Conservation (phyloP, 2,113 vertebrate species). For the Ceyx margarethae region DNA sequence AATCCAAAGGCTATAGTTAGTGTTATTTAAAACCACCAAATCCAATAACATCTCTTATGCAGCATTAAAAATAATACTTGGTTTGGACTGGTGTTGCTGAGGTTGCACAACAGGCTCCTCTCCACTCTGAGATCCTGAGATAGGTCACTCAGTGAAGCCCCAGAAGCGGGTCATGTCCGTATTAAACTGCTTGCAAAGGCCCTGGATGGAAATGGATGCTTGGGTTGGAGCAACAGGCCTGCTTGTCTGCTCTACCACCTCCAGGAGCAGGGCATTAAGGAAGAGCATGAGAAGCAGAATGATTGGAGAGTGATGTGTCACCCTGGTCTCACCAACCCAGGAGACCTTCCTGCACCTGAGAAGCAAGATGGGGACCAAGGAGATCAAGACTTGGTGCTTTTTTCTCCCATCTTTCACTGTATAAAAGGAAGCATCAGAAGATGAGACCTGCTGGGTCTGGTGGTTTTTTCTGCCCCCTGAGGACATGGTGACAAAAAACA, state of each 20-base stretch:
- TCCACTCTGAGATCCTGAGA: background rate
- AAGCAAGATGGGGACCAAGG: background rate
- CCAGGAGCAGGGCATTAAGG: background rate
- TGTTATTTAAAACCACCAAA: background rate
- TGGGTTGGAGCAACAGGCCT: accelerated
- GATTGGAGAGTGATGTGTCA: background rate
- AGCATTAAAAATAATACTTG: background rate
- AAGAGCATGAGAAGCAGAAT: background rate
- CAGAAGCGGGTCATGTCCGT: accelerated
- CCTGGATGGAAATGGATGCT: background rate
- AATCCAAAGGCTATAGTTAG: background rate
- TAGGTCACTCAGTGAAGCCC: background rate
- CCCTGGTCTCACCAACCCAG: background rate
- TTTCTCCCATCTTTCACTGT: background rate
- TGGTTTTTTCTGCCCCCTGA: background rate
- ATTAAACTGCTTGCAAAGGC: background rate
- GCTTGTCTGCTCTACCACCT: background rate
- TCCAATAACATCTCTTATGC: background rate
- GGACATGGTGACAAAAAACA: background rate
- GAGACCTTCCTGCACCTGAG: background rate
- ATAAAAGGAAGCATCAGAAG: background rate
- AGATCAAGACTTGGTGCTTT: background rate
- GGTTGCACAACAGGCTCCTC: background rate
- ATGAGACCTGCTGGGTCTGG: background rate
- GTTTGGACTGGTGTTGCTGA: background rate